phyloP scores from a whole-genome alignment of 1,140 invertebrate genomes.

The Eupeodes corollae region DNA sequence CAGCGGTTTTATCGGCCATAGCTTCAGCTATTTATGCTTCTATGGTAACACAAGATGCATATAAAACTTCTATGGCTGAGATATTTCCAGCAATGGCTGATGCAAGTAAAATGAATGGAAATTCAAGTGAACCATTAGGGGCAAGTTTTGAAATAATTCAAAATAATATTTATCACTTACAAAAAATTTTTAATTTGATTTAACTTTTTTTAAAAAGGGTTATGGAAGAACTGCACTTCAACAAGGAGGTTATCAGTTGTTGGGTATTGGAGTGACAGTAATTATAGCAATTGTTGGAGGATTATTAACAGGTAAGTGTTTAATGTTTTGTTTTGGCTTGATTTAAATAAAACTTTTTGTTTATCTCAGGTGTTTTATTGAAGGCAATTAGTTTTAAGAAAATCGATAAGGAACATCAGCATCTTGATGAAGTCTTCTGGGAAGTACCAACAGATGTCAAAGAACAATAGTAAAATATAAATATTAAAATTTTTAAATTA shows the following conservation, averaged over 20 bases:
- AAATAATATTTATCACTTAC: neutral
- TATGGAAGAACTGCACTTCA: slow-evolving; percentile 47
- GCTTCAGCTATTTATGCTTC: slow-evolving; percentile 64
- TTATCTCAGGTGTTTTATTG: slow-evolving; percentile 38
- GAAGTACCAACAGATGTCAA: slow-evolving; percentile 40
- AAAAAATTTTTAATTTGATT: slow-evolving; percentile 3
- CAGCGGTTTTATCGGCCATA: slow-evolving; percentile 73
- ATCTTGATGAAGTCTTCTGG: slow-evolving; percentile 45
- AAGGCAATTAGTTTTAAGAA: slow-evolving; percentile 37
- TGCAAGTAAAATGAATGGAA: slow-evolving; percentile 9
- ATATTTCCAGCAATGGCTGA: slow-evolving; percentile 44
- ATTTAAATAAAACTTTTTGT: neutral
- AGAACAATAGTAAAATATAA: slow-evolving; percentile 30
- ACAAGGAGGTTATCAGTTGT: slow-evolving; percentile 72
- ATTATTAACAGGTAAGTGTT: slow-evolving; percentile 59
- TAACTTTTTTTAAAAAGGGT: slow-evolving; percentile 35
- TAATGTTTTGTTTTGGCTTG: neutral
- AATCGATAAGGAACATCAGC: slow-evolving; percentile 41
- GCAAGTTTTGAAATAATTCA: slow-evolving; percentile 17
- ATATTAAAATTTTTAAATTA: too few species aligned
- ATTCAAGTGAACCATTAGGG: slow-evolving; percentile 26
- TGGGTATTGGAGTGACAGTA: slow-evolving; percentile 59
- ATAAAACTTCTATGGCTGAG: slow-evolving; percentile 44
- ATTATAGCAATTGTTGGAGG: slow-evolving; percentile 62
- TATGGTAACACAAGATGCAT: slow-evolving; percentile 50